Evolutionary conservation across 2,797 vertebrate genomes (phyloP), one percentile per base, ranked within the genome.

Genomic region (Rhabdophis nuchalis): DNA sequence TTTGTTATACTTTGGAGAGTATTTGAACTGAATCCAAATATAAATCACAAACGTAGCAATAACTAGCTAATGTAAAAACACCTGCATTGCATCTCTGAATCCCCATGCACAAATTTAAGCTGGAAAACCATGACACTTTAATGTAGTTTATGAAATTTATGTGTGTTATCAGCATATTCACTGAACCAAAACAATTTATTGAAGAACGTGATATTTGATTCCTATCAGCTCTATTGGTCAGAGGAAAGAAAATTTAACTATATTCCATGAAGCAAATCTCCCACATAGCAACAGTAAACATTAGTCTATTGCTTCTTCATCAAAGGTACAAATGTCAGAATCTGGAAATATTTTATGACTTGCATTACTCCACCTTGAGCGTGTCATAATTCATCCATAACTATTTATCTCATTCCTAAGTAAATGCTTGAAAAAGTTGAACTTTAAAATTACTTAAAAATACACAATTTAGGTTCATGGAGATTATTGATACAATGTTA

Each of bases 201-300:
- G 94, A 90, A 95, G 93, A 97, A 95, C 90, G 97, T 92, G 92
- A 96, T 96, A 93, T 97, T 97, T 97, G 96, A 95, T 96, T 96
- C 94, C 60, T 96, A 96, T 96, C 96, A 93, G 93, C 94, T 95
- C 86, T 92, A 91, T 93, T 93, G 93, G 92, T 95, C 93, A 94
- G 92, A 93, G 91, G 95, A 93, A 93, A 93, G 95, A 95, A 95
- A 94, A 93, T 2, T 53, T 53, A 92, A 92, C 92, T 94, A 90
- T 57, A 95, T 96, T 97, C 89, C 96, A 86, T 93, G 89, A 60
- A 94, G 87, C 1, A 1, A 0, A 1, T 95, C 96, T 96, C 95
- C 96, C 95, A 95, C 95, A 0, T 90, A 87, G 92, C 64, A 90
- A 92, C 89, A 87, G 93, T 88, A 94, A 82, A 95, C 72, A 1